Evolutionary conservation across 2,113 vertebrate genomes (phyloP).

Genomic region (Cololabis saira): DNA sequence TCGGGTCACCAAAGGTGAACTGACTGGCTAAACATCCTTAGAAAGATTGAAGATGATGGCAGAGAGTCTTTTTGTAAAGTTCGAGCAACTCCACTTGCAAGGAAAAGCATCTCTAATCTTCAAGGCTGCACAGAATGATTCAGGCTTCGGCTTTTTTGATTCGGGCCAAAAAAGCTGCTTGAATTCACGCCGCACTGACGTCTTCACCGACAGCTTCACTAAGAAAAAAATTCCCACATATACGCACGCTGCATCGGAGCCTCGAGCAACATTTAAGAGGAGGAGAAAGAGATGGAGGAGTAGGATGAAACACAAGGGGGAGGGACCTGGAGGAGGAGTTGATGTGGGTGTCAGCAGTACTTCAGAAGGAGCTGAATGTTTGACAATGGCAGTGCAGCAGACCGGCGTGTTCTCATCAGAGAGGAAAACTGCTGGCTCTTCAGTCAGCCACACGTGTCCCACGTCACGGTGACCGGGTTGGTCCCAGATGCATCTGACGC

Average conservation of each 20-base stretch:
- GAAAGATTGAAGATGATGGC: constrained; percentile 1
- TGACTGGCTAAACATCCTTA: not conserved
- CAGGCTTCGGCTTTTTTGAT: not conserved
- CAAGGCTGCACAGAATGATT: constrained; percentile 20
- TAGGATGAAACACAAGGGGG: constrained; percentile 31
- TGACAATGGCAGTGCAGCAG: constrained; percentile 6
- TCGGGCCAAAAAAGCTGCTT: constrained; percentile 8
- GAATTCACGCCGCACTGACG: not conserved
- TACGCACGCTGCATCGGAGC: constrained; percentile 56
- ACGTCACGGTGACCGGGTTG: constrained; percentile 12
- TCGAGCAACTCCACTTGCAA: constrained; percentile 29
- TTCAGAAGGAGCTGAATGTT: constrained; percentile 35
- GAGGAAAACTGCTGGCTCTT: constrained; percentile 21
- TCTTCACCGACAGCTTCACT: constrained; percentile 37
- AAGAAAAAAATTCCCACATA: constrained; percentile 67
- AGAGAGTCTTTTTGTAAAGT: constrained; percentile 37
- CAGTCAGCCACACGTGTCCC: constrained; percentile 9
- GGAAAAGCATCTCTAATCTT: constrained; percentile 1
- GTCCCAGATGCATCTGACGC: constrained; percentile 28
- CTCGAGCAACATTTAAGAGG: constrained; percentile 65
- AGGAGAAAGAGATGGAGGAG: constrained; percentile 56
- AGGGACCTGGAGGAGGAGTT: constrained; percentile 42
- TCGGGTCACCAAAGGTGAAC: not conserved
- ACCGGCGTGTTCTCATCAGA: constrained; percentile 37
- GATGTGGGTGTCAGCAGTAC: constrained; percentile 47